Evolutionary conservation across 2,797 vertebrate genomes (phyloP).

Genomic region (Psittacula echo): DNA sequence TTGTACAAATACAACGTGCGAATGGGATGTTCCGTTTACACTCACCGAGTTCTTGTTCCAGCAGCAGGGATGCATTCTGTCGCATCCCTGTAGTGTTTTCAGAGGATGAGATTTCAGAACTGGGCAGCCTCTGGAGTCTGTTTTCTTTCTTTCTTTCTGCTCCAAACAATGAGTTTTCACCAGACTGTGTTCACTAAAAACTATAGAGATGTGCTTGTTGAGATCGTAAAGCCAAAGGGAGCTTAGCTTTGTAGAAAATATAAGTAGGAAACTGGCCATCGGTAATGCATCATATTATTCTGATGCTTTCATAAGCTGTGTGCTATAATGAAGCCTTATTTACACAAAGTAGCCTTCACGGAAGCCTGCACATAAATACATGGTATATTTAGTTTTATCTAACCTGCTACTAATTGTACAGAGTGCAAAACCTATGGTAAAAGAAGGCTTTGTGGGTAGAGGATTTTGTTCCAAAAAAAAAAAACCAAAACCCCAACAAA

Average conservation of each 20-base stretch:
- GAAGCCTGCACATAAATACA: neutral
- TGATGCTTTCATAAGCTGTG: constrained; percentile 15
- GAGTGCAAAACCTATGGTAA: constrained; percentile 19
- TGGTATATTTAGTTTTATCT: constrained; percentile 26
- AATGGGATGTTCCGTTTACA: constrained; percentile 20
- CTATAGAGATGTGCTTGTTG: neutral
- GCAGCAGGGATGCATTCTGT: neutral
- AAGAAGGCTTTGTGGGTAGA: constrained; percentile 20
- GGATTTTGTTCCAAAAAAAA: constrained; percentile 20
- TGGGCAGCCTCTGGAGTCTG: neutral
- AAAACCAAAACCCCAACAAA: neutral
- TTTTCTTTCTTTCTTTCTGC: neutral
- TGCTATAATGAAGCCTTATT: constrained; percentile 39
- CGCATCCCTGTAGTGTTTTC: neutral
- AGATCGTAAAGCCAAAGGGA: constrained; percentile 8
- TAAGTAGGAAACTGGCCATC: constrained; percentile 32
- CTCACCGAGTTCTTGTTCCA: neutral
- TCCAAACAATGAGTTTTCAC: constrained; percentile 4
- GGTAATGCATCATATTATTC: neutral
- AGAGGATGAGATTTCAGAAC: neutral
- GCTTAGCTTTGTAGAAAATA: constrained; percentile 2
- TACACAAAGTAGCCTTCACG: constrained; percentile 27
- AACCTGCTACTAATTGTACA: constrained; percentile 10
- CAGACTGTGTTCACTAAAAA: neutral
- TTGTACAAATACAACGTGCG: neutral